Conservation (phyloP, 2,888 invertebrate genomes). For the Julus scandinavius region DNA sequence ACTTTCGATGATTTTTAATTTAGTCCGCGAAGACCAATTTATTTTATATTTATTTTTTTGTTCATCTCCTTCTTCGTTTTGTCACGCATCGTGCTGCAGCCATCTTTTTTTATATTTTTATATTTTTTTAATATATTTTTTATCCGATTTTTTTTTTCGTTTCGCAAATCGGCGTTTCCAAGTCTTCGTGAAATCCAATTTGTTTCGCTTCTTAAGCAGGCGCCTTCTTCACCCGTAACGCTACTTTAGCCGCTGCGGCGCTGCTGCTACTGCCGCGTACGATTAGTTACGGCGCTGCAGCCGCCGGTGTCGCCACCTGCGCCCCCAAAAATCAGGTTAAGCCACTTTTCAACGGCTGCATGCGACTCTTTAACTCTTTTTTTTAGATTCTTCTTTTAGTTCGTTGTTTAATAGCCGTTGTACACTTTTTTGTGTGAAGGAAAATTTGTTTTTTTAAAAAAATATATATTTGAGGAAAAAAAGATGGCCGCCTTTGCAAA, state of each 20-base stretch:
- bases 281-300: neutral
- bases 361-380: too few relatives aligned
- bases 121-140: too few relatives aligned
- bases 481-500: neutral
- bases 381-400: neutral
- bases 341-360: too few relatives aligned
- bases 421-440: neutral
- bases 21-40: neutral
- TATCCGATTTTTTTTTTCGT: neutral
- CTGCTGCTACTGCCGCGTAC: neutral
- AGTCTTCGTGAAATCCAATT: slow-evolving; percentile 11
- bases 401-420: neutral
- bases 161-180: slow-evolving; percentile 18
- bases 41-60: neutral
- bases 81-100: neutral
- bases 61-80: neutral
- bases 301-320: neutral
- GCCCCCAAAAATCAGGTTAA: neutral
- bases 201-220: slow-evolving; percentile 11
- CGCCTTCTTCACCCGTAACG: slow-evolving; percentile 18
- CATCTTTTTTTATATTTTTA: neutral
- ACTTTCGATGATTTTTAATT: too few relatives aligned
- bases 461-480: neutral
- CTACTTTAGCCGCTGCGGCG: neutral
- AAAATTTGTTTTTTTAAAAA: neutral